Conservation (phyloP, 2,113 vertebrate species). For the Phalacrocorax pelagicus region DNA sequence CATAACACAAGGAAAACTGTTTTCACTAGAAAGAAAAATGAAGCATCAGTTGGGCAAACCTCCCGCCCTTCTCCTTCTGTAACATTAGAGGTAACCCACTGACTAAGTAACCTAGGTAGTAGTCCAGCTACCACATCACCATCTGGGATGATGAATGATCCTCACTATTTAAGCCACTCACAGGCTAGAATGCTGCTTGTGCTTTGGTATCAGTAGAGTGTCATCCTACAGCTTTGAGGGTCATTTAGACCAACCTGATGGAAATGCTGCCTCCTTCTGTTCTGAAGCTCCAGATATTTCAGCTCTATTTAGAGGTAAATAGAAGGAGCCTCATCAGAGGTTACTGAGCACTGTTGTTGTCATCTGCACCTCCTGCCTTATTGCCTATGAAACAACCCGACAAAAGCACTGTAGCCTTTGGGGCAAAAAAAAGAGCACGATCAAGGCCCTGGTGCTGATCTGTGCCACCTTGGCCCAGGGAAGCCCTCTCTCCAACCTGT, state of each 20-base stretch:
- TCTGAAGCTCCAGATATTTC: neutral
- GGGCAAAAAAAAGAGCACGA: neutral
- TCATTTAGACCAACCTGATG: neutral
- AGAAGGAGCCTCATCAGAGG: neutral
- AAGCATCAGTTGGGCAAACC: neutral
- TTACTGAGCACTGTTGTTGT: neutral
- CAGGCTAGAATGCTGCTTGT: neutral
- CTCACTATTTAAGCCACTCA: neutral
- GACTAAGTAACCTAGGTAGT: neutral
- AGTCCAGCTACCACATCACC: neutral
- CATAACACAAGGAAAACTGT: neutral
- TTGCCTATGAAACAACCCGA: neutral
- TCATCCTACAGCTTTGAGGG: neutral
- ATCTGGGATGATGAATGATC: neutral
- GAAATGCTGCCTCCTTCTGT: neutral
- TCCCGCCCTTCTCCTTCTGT: neutral
- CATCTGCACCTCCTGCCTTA: neutral
- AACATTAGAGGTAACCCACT: neutral
- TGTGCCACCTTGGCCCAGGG: neutral
- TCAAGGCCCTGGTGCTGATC: neutral
- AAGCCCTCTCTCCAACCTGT: neutral
- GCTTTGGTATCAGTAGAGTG: neutral
- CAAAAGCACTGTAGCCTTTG: neutral
- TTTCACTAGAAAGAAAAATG: neutral
- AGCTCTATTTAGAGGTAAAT: neutral